Evolutionary conservation across 2,888 invertebrate genomes (phyloP).

Genomic region (Xylota segnis): DNA sequence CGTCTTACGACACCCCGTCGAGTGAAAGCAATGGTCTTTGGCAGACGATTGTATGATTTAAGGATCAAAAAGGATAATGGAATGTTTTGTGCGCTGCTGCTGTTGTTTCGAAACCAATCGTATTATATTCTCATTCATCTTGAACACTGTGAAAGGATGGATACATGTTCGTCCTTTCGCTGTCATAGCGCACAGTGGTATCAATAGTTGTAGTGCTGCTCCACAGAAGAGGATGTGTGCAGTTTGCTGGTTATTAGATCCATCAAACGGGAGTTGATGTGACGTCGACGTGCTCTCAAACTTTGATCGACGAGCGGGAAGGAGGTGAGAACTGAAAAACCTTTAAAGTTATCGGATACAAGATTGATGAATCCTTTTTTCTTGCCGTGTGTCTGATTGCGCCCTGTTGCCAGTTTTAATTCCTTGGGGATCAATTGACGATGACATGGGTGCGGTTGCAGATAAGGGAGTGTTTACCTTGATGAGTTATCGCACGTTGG

Average conservation of each 20-base stretch:
- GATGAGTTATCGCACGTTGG: slow-evolving; percentile 17
- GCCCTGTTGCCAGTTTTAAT: slow-evolving; percentile 39
- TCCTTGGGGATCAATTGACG: slow-evolving; percentile 61
- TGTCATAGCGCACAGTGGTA: slow-evolving; percentile 15
- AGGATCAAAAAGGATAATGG: slow-evolving; percentile 59
- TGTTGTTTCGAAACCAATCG: slow-evolving; percentile 56
- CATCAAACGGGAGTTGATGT: slow-evolving; percentile 52
- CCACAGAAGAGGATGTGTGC: slow-evolving; percentile 8
- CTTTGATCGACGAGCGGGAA: slow-evolving; percentile 52
- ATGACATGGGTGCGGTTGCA: slow-evolving; percentile 42
- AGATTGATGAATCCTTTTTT: slow-evolving; percentile 68
- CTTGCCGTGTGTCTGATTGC: slow-evolving; percentile 9
- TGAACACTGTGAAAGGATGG: neutral
- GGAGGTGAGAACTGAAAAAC: slow-evolving; percentile 19
- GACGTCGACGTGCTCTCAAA: slow-evolving; percentile 9
- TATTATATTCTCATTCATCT: slow-evolving; percentile 58
- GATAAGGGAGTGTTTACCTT: slow-evolving; percentile 43
- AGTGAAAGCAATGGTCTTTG: slow-evolving; percentile 18
- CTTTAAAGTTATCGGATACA: slow-evolving; percentile 45
- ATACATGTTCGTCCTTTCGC: neutral
- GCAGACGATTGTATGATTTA: slow-evolving; percentile 54
- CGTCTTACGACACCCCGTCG: slow-evolving; percentile 40
- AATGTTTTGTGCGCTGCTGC: slow-evolving; percentile 40
- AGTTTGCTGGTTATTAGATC: slow-evolving; percentile 61
- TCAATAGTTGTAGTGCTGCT: slow-evolving; percentile 26